Evolutionary conservation across 1,140 invertebrate genomes (phyloP).

Genomic region (Mya arenaria): DNA sequence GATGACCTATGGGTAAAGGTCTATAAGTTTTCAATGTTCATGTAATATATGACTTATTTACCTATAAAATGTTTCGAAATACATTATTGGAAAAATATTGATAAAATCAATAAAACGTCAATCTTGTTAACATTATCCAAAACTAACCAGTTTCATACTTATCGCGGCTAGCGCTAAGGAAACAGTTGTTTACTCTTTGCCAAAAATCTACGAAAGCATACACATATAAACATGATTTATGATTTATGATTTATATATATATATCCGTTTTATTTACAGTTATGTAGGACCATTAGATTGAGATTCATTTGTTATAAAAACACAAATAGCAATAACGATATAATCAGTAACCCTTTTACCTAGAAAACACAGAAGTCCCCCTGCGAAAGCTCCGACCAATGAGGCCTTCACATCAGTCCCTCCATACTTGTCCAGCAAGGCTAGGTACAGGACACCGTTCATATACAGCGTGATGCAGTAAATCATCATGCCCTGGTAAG

Average conservation of each 20-base stretch:
- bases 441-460: slow-evolving; percentile 24
- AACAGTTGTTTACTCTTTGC: not conserved
- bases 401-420: slow-evolving; percentile 20
- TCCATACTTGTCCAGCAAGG: not conserved
- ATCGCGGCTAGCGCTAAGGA: not conserved
- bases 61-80: not conserved
- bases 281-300: not conserved
- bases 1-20: not conserved
- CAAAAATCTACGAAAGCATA: not conserved
- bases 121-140: not conserved
- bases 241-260: not conserved
- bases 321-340: not conserved
- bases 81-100: not conserved
- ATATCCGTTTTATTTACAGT: not conserved
- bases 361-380: not conserved
- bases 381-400: not conserved
- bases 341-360: not conserved
- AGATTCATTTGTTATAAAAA: not conserved
- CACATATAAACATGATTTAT: not conserved
- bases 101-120: not conserved
- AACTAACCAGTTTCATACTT: not conserved
- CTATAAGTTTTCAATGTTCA: not conserved
- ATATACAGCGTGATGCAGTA: not conserved
- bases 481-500: not conserved
- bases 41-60: not conserved